These are phyloP conservation scores for Campoletis raptor DNA, from an alignment of 2,888 invertebrate species.

Conservation along the genomic window DNA sequence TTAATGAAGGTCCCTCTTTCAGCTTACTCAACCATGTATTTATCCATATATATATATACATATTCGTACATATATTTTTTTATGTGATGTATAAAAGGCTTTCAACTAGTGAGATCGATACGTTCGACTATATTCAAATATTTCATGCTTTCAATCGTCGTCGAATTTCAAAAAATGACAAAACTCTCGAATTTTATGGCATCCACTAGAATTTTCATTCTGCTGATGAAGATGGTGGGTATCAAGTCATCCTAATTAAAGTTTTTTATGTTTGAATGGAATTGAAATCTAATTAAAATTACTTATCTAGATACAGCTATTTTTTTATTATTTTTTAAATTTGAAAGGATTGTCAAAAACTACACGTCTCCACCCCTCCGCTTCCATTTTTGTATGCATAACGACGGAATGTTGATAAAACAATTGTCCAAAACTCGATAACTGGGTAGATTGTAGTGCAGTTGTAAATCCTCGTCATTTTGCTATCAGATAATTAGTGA, in stretches of 20 bases:
- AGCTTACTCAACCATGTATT: slow-evolving; percentile 23
- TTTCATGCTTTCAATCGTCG: background rate
- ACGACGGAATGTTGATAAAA: too few relatives aligned
- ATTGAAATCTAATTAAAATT: background rate
- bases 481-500: too few relatives aligned
- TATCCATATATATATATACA: slow-evolving; percentile 2
- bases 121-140: background rate
- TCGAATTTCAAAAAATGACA: background rate
- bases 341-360: too few relatives aligned
- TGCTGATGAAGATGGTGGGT: background rate
- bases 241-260: background rate
- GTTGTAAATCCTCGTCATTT: too few relatives aligned
- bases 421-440: too few relatives aligned
- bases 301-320: background rate
- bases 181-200: background rate
- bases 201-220: background rate
- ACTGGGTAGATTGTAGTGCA: too few relatives aligned
- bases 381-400: too few relatives aligned
- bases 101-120: slow-evolving; percentile 22
- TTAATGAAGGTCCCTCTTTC: slow-evolving; percentile 54
- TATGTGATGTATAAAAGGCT: slow-evolving; percentile 1
- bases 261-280: background rate
- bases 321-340: too few relatives aligned
- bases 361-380: too few relatives aligned
- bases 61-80: background rate